Percentiles rank a stretch among this genome's conserved stretches.
Evolutionary conservation across 2,113 vertebrate genomes (phyloP).

Genomic region (Neotoma lepida): DNA sequence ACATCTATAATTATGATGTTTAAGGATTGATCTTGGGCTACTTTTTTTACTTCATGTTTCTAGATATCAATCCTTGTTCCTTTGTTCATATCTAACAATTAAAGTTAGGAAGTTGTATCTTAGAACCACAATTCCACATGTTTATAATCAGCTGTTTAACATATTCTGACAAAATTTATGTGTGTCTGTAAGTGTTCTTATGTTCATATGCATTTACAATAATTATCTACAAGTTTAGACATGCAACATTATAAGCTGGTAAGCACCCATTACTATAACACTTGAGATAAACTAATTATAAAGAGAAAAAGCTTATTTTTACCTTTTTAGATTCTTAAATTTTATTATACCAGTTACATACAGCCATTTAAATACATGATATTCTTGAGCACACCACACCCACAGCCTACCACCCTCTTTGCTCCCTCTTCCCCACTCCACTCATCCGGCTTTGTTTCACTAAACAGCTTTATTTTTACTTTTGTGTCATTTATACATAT

Average conservation of each 20-base stretch:
- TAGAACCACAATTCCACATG: slow-evolving; percentile 14
- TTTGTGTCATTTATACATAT: not conserved
- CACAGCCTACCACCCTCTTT: no score
- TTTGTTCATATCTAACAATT: not conserved
- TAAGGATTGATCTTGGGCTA: not conserved
- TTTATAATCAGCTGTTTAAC: slow-evolving; percentile 11
- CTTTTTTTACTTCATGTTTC: slow-evolving; percentile 27
- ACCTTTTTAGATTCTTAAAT: not conserved
- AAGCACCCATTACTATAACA: not conserved
- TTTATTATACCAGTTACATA: not conserved
- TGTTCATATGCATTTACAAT: not conserved
- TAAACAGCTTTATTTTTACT: not conserved
- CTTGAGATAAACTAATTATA: not conserved
- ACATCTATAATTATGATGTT: not conserved
- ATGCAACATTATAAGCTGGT: not conserved
- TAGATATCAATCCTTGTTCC: not conserved
- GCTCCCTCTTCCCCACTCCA: no score
- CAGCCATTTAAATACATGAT: not conserved
- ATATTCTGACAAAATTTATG: slow-evolving; percentile 6
- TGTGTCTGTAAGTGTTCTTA: not conserved
- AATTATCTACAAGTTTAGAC: not conserved
- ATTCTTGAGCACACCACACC: not conserved
- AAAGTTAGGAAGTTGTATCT: not conserved
- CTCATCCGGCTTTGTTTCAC: no score
- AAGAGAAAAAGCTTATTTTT: not conserved